A percentile compares a stretch with the other conserved stretches of the same genome.
These are phyloP conservation scores for Myopa testacea DNA, from an alignment of 2,888 invertebrate genomes.

Conservation along the genomic window DNA sequence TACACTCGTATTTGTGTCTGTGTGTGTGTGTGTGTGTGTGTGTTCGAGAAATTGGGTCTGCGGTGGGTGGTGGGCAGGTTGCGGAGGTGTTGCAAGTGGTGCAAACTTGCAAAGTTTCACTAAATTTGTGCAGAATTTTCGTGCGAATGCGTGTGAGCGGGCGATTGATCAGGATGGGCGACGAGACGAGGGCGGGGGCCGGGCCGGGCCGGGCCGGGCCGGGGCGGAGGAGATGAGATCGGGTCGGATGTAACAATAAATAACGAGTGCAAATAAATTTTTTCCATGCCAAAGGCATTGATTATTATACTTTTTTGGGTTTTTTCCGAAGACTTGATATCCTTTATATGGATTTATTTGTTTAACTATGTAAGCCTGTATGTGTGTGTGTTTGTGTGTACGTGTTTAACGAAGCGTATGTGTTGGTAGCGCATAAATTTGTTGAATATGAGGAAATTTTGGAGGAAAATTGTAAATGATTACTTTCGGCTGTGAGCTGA, in stretches of 20 bases:
- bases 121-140: constrained; percentile 48
- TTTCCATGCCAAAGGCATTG: constrained; percentile 21
- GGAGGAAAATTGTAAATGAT: background rate
- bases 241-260: background rate
- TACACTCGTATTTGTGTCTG: too few relatives aligned
- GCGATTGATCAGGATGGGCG: background rate
- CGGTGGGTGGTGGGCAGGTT: background rate
- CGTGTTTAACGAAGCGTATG: constrained; percentile 46
- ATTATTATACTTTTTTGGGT: background rate
- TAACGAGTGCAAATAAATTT: background rate
- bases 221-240: background rate
- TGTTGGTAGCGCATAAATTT: constrained; percentile 43
- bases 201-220: too few relatives aligned
- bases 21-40: background rate
- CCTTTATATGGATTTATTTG: constrained; percentile 30
- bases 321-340: background rate
- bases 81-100: constrained; percentile 21
- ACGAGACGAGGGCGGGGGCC: background rate
- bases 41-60: background rate
- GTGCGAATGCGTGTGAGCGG: constrained; percentile 19
- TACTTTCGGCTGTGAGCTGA: background rate
- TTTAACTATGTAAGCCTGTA: background rate
- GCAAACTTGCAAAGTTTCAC: constrained; percentile 30
- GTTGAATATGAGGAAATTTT: constrained; percentile 35
- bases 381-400: constrained; percentile 24